These are phyloP conservation scores for Prunella strophiata DNA, from an alignment of 2,797 vertebrate genomes.

Conservation along the genomic window DNA sequence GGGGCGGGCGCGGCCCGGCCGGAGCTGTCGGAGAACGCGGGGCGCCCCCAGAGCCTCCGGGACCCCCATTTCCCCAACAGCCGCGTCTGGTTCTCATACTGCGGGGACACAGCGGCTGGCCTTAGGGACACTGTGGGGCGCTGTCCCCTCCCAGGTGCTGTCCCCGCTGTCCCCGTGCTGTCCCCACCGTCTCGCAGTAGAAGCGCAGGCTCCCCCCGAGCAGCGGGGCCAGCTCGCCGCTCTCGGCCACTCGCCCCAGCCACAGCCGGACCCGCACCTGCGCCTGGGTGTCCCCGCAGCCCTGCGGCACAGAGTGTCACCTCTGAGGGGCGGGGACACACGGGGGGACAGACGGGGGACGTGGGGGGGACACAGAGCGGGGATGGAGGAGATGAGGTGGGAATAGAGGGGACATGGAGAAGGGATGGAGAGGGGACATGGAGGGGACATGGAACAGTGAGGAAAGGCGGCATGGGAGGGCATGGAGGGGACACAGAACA, in stretches of 20 bases:
- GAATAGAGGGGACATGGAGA: neutral
- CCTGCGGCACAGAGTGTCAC: neutral
- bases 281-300: neutral
- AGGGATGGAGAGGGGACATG: neutral
- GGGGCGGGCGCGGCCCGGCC: constrained; percentile 52
- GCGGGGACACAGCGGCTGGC: neutral
- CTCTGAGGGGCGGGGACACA: neutral
- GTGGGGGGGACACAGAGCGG: too few relatives aligned
- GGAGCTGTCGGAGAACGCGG: constrained; percentile 64
- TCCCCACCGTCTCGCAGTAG: neutral
- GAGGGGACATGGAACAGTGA: neutral
- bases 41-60: constrained; percentile 19
- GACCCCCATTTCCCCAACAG: constrained; percentile 66
- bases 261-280: neutral
- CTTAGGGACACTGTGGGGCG: neutral
- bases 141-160: neutral
- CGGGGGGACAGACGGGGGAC: neutral
- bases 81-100: constrained; percentile 67
- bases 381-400: neutral
- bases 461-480: neutral
- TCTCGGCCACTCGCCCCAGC: neutral
- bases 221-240: neutral
- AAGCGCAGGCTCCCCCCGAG: neutral
- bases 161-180: neutral
- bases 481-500: neutral